Conservation (phyloP, 2,888 invertebrate species). For the Pseudococcus jackbeardsleyi region DNA sequence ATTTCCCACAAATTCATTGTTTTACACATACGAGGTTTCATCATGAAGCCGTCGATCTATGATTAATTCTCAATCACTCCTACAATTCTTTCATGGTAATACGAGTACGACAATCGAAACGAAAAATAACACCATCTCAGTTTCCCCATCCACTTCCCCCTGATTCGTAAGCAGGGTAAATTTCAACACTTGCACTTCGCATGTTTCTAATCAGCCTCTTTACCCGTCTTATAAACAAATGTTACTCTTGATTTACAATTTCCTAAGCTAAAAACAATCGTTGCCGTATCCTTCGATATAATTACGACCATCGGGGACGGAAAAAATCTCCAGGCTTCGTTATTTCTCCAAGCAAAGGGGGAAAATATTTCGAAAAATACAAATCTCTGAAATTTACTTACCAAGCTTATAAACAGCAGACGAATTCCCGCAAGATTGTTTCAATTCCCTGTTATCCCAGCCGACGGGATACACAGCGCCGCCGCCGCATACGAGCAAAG, state of each 20-base stretch:
- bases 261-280: conserved; percentile 11
- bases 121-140: not conserved
- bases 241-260: conserved; percentile 33
- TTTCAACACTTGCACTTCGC: not conserved
- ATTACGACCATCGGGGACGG: not conserved
- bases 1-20: too few species aligned
- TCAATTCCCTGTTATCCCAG: conserved; percentile 77
- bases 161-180: not conserved
- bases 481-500: conserved; percentile 74
- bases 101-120: not conserved
- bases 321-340: not conserved
- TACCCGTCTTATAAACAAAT: not conserved
- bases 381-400: conserved; percentile 68
- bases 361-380: conserved; percentile 2
- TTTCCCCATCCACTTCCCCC: not conserved
- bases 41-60: too few species aligned
- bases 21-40: too few species aligned
- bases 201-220: not conserved
- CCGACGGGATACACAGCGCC: conserved; percentile 76
- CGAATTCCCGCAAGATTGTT: conserved; percentile 75
- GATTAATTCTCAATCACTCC: not conserved
- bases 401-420: conserved; percentile 76
- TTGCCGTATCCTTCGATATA: not conserved
- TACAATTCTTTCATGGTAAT: not conserved
- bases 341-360: not conserved